Base-by-base conservation (phyloP, 2,888 invertebrate genomes). In the Lepeophtheirus nordmannii region DNA sequence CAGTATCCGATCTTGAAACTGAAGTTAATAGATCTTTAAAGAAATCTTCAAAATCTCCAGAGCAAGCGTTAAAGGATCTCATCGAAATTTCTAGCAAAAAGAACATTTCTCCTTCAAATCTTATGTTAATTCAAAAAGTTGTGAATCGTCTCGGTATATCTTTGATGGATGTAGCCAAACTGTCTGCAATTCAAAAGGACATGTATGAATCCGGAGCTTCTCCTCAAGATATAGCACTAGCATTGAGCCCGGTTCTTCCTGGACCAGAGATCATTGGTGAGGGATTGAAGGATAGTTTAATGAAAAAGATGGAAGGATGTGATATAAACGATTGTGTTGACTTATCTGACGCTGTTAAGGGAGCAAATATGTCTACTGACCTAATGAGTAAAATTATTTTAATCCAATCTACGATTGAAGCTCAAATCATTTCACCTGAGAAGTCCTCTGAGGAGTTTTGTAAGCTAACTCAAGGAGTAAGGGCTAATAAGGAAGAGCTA, bases 141-240 rank as follows among this genome's bases (percentile, higher is more conserved):
- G 12, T 64, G 22, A 56, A 53, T 23, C 22, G n/a, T 17, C 64
- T 64, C 12, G 14, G 22, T 11, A 22, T 64, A 22, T 30, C 64
- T 12, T 56, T 56, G 46, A 56, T 23, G 17, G 56, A 56, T 10
- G 46, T 56, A 14, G 56, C 53, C 11, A 64, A 64, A 23, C 17
- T 64, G 8, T 39, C 56, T 20, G 23, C 14, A 1, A 46, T 64
- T 23, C 53, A 64, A 17, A 64, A 64, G 37, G 17, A 53, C 53
- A 56, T 64, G 64, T 64, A 53, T 64, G 64, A 64, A 14, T 11
- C 64, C 10, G 64, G 64, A 14, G 56, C 64, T 22, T 41, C 64
- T 41, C 64, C 64, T 22, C 64, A 64, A 30, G 64, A 64, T 23
- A 64, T 64, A 14, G 20, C 56, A 14, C 17, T 39, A 1, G 22